Percentiles rank a stretch among this genome's conserved stretches.
These are phyloP conservation scores for Dryobates pubescens DNA, from an alignment of 2,797 vertebrate genomes.

Conservation along the genomic window DNA sequence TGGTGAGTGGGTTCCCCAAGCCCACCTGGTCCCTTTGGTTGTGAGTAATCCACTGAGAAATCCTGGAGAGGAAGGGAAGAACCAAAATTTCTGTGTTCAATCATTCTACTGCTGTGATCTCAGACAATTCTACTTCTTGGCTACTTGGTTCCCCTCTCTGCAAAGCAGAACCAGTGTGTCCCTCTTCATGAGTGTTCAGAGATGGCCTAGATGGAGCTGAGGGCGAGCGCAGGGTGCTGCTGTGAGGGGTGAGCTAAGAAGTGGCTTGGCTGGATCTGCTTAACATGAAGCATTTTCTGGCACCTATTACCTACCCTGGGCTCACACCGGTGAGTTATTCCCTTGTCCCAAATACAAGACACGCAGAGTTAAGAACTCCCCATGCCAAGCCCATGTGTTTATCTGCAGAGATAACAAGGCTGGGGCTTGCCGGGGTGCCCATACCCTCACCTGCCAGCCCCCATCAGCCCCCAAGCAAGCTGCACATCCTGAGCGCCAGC, in stretches of 20 bases:
- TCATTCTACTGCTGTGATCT: background rate
- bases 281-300: background rate
- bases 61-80: fast-evolving
- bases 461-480: constrained; percentile 78
- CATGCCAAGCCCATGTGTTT: constrained; percentile 34
- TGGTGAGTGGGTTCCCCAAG: fast-evolving
- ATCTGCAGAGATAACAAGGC: constrained; percentile 64
- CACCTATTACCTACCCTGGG: background rate
- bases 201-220: background rate
- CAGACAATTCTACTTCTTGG: background rate
- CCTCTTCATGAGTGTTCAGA: background rate
- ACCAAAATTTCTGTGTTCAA: background rate
- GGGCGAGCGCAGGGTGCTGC: background rate
- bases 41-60: background rate
- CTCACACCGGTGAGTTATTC: background rate
- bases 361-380: background rate
- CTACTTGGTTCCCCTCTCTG: background rate
- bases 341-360: background rate
- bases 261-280: background rate
- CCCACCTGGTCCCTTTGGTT: fast-evolving
- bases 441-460: constrained; percentile 86
- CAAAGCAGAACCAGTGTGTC: background rate
- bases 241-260: background rate
- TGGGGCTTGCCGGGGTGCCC: constrained; percentile 32
- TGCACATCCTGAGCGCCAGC: constrained; percentile 85